Conservation (phyloP, 1,140 invertebrate species). For the Coptotermes formosanus region DNA sequence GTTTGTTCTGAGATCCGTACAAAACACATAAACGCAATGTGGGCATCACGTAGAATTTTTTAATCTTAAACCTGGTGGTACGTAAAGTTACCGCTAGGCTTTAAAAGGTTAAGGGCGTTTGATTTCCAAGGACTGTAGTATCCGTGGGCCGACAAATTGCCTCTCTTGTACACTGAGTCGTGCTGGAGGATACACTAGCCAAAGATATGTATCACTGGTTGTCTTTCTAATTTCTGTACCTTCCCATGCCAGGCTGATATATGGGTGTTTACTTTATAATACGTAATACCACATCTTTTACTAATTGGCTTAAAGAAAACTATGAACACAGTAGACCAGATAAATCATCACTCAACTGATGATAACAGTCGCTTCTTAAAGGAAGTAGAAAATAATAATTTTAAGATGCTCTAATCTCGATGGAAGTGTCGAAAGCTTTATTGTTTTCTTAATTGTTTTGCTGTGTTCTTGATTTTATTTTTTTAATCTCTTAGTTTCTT, state of each 20-base stretch:
- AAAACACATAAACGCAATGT: too few species aligned
- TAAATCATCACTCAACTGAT: background rate
- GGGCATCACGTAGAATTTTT: too few species aligned
- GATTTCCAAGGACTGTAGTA: conserved; percentile 13
- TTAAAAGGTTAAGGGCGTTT: background rate
- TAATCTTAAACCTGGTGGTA: too few species aligned
- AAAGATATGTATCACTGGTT: background rate
- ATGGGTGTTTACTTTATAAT: conserved; percentile 17
- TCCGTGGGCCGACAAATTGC: background rate
- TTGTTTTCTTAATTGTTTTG: conserved; percentile 10
- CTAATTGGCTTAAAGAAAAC: conserved; percentile 12
- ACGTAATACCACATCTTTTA: conserved; percentile 17
- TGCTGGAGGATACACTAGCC: background rate
- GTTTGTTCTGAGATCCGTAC: too few species aligned
- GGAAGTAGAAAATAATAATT: background rate
- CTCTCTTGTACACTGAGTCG: background rate
- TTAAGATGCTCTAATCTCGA: background rate
- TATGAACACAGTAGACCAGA: background rate
- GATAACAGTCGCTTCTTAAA: background rate
- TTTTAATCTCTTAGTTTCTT: background rate
- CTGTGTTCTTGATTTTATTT: background rate
- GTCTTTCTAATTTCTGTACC: conserved; percentile 6
- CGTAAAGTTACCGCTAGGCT: too few species aligned
- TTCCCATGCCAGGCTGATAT: background rate
- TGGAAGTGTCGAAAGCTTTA: background rate